phyloP scores from a whole-genome alignment of 2,888 invertebrate species.

The Allacma fusca region DNA sequence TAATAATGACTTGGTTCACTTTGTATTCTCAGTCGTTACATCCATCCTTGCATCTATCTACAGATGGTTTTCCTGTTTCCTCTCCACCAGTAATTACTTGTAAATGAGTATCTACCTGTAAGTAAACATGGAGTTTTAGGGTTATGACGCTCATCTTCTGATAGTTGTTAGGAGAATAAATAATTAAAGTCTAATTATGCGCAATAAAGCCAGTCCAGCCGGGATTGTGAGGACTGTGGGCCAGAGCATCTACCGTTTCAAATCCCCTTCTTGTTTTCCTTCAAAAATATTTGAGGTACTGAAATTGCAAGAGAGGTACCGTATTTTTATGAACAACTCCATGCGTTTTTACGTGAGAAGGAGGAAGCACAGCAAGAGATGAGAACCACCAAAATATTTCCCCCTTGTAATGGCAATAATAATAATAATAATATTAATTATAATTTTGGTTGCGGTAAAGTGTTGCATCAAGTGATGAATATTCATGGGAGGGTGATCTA shows the following conservation, averaged over 20 bases:
- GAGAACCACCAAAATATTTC: not conserved
- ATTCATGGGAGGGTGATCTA: constrained; percentile 6
- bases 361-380: no score
- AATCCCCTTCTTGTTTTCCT: no score
- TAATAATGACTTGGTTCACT: not conserved
- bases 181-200: not conserved
- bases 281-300: no score
- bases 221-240: no score
- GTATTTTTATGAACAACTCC: no score
- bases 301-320: no score
- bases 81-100: no score
- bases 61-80: not conserved
- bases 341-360: no score
- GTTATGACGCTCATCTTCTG: not conserved
- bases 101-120: not conserved
- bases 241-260: constrained; percentile 2
- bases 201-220: not conserved
- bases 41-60: not conserved
- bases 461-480: constrained; percentile 1
- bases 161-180: not conserved
- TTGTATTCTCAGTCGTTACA: not conserved
- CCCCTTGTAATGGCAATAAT: constrained; percentile 5
- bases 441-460: constrained; percentile 15
- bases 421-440: not conserved
- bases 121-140: not conserved